Base-by-base conservation (phyloP, 2,113 vertebrate genomes). In the Phrynosoma platyrhinos region DNA sequence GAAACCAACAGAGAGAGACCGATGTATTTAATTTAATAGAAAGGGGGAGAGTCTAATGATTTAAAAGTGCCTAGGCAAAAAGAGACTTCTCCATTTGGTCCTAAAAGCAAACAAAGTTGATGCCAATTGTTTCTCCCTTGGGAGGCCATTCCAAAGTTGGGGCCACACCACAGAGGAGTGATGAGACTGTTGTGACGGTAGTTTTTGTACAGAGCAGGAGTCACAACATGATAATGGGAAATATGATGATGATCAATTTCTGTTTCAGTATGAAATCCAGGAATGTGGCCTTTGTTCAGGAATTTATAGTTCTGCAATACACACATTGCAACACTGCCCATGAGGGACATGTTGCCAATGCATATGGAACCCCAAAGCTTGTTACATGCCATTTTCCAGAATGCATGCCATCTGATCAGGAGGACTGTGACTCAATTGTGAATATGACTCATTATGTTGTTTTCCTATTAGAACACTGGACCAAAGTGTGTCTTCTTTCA, bases 401-500 rank as follows among this genome's bases (percentile, higher is more conserved):
- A 84, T 47, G 18, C 20, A 32, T 47, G 18, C 64, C 78, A 86
- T 72, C 30, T 72, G 14, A 40, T 9, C 13, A 20, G 3, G 13
- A 4, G 32, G 10, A 9, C 3, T 58, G 42, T 71, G 40, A 82
- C 20, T 18, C 10, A 7, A 1, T 10, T 16, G 23, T 79, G 42
- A 79, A 53, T 32, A 6, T 69, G 72, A 74, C 9, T 27, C 53
- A 85, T 1, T 40, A 16, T 71, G 68, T 68, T 89, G 23, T 90
- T 87, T 72, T 72, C 18, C 30, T 71, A n/a, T 83, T 83, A 83
- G 27, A 83, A 83, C 25, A 52, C 82, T 71, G 47, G 47, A 53
- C 16, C n/a, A 58, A 80, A 79, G n/a, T n/a, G 82, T 58, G 7
- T 69, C 20, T 30, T 72, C 21, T 72, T 87, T 42, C 64, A 80